Conservation (phyloP, 2,797 vertebrate genomes). For the Sebastes matsubarae region DNA sequence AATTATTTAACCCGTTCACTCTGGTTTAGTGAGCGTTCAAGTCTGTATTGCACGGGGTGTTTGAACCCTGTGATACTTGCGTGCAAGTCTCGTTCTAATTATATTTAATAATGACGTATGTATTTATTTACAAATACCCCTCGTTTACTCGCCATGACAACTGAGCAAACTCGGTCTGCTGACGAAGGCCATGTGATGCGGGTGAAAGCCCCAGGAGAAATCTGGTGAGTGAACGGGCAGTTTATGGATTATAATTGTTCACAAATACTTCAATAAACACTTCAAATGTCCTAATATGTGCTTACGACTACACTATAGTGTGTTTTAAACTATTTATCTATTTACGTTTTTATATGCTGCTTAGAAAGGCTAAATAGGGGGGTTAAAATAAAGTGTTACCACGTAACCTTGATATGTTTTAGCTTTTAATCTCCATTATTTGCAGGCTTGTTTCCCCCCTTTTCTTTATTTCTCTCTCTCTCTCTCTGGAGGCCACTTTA, state of each 20-base stretch:
- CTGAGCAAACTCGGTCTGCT: background rate
- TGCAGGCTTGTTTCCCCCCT: background rate
- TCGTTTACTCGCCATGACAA: background rate
- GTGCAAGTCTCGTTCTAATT: background rate
- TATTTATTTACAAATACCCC: background rate
- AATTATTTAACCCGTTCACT: background rate
- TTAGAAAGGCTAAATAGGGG: background rate
- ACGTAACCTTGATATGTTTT: background rate
- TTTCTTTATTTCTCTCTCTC: slow-evolving; percentile 4
- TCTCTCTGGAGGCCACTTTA: slow-evolving; percentile 68
- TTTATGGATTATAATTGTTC: background rate
- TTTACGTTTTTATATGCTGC: background rate
- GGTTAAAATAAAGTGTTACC: background rate
- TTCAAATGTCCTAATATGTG: background rate
- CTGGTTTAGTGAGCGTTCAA: background rate
- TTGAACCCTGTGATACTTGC: background rate
- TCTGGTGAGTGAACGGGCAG: background rate
- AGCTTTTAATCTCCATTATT: background rate
- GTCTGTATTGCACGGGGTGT: background rate
- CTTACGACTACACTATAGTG: background rate
- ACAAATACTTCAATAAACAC: background rate
- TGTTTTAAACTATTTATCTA: background rate
- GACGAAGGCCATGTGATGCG: background rate
- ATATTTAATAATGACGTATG: background rate
- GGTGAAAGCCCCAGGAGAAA: background rate